Percentiles rank a stretch among this genome's conserved stretches.
phyloP scores from a whole-genome alignment of 2,113 vertebrate species.

The Cebus imitator region DNA sequence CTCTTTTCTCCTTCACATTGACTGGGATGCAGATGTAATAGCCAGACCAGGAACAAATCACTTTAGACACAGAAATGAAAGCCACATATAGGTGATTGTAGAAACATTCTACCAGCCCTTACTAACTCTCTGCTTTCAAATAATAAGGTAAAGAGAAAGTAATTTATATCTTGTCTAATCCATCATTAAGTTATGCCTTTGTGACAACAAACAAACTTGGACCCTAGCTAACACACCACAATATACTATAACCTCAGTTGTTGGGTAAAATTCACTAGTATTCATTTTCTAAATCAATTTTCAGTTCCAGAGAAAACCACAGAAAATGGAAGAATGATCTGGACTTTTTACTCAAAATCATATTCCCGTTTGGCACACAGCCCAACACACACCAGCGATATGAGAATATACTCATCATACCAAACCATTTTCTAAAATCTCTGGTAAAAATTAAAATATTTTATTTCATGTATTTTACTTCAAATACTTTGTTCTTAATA shows the following conservation, averaged over 20 bases:
- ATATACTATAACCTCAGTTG: neutral
- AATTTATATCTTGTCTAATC: neutral
- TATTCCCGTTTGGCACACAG: neutral
- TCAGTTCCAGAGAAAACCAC: neutral
- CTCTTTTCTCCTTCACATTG: neutral
- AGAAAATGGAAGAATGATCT: neutral
- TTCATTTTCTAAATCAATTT: slow-evolving; percentile 5
- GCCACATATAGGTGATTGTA: neutral
- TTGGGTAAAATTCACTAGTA: slow-evolving; percentile 3
- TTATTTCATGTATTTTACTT: neutral
- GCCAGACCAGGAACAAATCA: neutral
- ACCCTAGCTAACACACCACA: neutral
- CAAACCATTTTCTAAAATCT: neutral
- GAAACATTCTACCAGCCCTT: neutral
- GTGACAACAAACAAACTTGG: neutral
- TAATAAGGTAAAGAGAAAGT: neutral
- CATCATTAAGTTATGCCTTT: neutral
- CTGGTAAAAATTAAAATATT: neutral
- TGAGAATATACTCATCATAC: neutral
- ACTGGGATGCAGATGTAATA: neutral
- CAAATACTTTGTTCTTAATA: neutral
- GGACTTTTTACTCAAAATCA: slow-evolving; percentile 2
- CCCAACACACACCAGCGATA: neutral
- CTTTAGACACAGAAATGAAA: neutral
- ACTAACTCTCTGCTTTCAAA: neutral